phyloP scores from a whole-genome alignment of 2,113 vertebrate species.

The Butorides virescens region DNA sequence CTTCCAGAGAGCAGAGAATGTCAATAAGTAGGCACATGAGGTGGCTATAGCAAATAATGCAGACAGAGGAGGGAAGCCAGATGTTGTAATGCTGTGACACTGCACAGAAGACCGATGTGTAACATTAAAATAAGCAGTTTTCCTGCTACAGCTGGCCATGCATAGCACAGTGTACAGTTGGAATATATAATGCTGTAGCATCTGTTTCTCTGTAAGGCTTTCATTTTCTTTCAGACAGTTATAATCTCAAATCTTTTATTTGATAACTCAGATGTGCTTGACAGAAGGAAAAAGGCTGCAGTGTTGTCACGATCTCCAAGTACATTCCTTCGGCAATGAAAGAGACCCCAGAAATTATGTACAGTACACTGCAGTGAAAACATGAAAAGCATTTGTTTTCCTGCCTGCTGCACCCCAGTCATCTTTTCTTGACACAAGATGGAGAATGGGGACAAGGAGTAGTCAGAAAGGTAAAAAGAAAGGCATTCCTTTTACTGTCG shows the following conservation, averaged over 20 bases:
- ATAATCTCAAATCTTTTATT: background rate
- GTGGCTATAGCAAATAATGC: background rate
- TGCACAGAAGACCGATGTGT: background rate
- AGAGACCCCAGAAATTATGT: background rate
- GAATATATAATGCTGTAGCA: conserved; percentile 6
- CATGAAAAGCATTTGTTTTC: background rate
- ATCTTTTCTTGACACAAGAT: background rate
- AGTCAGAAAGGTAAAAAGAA: background rate
- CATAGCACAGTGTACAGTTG: background rate
- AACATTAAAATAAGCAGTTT: background rate
- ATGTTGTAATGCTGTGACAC: background rate
- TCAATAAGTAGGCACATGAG: background rate
- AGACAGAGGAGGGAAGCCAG: background rate
- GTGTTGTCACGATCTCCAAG: background rate
- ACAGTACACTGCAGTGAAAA: background rate
- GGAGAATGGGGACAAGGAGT: background rate
- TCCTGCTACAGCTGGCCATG: background rate
- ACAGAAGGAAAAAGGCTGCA: background rate
- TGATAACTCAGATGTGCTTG: background rate
- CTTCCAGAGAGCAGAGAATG: background rate
- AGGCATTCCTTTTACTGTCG: background rate
- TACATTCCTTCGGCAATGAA: background rate
- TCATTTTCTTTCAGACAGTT: background rate
- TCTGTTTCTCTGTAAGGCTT: background rate
- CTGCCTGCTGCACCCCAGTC: background rate